These are phyloP conservation scores for Euzetes globulus DNA, from an alignment of 2,888 invertebrate genomes.

Conservation along the genomic window DNA sequence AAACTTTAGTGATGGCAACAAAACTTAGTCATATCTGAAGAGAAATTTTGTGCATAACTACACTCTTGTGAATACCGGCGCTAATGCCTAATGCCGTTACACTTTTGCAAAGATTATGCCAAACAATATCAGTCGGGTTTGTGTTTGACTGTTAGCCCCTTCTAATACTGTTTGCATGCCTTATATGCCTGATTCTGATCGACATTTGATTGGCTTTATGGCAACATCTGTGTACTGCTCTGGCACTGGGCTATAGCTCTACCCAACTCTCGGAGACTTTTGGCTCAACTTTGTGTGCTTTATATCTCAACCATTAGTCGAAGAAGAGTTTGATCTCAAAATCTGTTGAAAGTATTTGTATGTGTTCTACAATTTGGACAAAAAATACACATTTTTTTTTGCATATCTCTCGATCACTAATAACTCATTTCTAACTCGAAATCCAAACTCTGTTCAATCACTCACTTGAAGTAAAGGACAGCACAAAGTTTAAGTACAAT, in stretches of 20 bases:
- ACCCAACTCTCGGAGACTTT: neutral
- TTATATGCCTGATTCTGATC: conserved; percentile 24
- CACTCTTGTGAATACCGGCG: neutral
- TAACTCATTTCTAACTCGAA: neutral
- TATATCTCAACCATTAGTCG: conserved; percentile 25
- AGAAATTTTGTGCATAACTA: conserved; percentile 9
- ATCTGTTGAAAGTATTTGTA: conserved; percentile 19
- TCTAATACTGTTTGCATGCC: conserved; percentile 29
- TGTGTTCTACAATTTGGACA: neutral
- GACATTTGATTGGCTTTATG: conserved; percentile 35
- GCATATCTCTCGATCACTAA: conserved; percentile 19
- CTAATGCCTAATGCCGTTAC: conserved; percentile 18
- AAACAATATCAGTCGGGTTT: conserved; percentile 15
- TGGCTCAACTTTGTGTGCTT: conserved; percentile 15
- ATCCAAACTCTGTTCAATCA: neutral
- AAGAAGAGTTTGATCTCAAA: conserved; percentile 17
- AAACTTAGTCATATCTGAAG: neutral
- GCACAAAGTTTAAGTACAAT: neutral
- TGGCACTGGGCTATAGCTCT: conserved; percentile 13
- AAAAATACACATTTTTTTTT: conserved; percentile 1
- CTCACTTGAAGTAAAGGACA: neutral
- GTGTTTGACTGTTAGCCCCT: conserved; percentile 24
- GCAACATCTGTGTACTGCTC: conserved; percentile 29
- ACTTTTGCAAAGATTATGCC: conserved; percentile 22
- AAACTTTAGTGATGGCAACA: conserved; percentile 18